These are phyloP conservation scores for Benitochromis conjunctus DNA, from an alignment of 2,113 vertebrate species.

Conservation along the genomic window DNA sequence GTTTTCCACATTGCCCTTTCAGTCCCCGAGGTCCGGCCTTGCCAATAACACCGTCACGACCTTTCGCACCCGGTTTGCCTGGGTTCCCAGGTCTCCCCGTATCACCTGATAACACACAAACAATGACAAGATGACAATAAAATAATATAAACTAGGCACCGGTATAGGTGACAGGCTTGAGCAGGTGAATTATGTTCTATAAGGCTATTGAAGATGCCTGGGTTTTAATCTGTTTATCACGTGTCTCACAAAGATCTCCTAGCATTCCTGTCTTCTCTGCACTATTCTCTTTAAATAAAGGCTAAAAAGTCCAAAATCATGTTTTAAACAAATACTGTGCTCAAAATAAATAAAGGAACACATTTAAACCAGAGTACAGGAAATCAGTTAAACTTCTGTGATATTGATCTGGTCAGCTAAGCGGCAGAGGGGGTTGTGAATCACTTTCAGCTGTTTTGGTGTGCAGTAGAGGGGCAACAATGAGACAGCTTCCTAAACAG, in stretches of 20 bases:
- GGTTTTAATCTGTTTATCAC: background rate
- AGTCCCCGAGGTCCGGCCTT: conserved; percentile 86
- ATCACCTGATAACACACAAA: conserved; percentile 54
- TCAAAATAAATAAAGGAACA: background rate
- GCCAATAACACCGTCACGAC: conserved; percentile 83
- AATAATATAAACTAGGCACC: background rate
- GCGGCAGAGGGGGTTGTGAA: background rate
- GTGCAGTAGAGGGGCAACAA: background rate
- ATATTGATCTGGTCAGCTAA: background rate
- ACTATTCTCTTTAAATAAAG: background rate
- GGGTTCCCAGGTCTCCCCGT: conserved; percentile 81
- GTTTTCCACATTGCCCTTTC: conserved; percentile 79
- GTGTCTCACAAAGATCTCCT: background rate
- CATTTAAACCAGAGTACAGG: background rate
- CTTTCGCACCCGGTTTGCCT: conserved; percentile 85
- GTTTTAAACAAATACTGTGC: background rate
- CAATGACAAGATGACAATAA: background rate
- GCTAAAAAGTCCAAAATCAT: background rate
- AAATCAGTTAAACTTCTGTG: background rate
- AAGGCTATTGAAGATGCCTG: accelerated
- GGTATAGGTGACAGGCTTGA: background rate
- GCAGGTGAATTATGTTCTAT: background rate
- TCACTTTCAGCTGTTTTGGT: background rate
- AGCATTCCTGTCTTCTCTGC: background rate
- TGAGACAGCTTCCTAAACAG: background rate